Evolutionary conservation across 2,797 vertebrate genomes (phyloP).

Genomic region (Phrynocephalus forsythii): DNA sequence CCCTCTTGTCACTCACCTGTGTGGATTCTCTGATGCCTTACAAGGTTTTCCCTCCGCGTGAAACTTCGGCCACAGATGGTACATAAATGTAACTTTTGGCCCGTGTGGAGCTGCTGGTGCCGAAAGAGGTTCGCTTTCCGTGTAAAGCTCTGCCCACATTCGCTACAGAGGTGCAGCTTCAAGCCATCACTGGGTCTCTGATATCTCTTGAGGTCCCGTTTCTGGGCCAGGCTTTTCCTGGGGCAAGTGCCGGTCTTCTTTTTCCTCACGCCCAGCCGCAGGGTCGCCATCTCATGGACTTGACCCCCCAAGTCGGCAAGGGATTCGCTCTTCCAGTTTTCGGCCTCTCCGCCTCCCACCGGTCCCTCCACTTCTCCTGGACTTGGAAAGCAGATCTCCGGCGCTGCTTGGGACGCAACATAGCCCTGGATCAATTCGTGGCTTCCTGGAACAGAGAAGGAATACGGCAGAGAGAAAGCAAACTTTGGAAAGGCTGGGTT

Average conservation of each 20-base stretch:
- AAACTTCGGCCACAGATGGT: constrained; percentile 8
- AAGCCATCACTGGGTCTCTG: background rate
- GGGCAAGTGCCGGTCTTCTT: background rate
- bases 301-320: background rate
- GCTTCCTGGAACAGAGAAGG: background rate
- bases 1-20: background rate
- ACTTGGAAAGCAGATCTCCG: background rate
- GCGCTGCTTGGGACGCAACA: background rate
- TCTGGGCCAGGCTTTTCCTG: background rate
- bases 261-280: background rate
- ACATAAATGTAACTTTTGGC: background rate
- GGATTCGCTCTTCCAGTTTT: background rate
- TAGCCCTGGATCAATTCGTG: background rate
- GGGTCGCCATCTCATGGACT: background rate
- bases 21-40: background rate
- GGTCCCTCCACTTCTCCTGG: background rate
- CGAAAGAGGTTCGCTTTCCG: background rate
- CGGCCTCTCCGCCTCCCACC: background rate
- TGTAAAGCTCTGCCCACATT: background rate
- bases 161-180: background rate
- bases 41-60: background rate
- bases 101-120: constrained; percentile 17
- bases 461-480: background rate
- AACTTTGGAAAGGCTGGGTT: background rate
- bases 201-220: background rate